Conservation (phyloP, 2,797 vertebrate species). For the Sebastes umbrosus region DNA sequence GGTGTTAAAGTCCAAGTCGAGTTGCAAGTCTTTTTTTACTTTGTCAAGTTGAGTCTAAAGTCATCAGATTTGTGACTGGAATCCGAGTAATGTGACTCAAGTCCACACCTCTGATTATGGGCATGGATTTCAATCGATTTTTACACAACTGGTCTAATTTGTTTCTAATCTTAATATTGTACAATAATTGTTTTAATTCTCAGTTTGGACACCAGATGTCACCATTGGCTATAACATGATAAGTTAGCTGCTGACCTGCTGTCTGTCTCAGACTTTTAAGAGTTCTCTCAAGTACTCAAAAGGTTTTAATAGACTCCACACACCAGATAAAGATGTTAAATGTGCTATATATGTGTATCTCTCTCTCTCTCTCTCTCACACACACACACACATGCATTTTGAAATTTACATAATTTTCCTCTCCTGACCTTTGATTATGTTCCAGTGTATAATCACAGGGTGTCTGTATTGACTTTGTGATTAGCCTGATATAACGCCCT, state of each 20-base stretch:
- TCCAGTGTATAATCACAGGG: neutral
- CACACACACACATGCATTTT: neutral
- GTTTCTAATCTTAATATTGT: neutral
- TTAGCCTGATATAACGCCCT: slow-evolving; percentile 18
- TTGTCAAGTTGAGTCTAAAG: no score
- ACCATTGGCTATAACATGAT: neutral
- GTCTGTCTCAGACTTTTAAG: neutral
- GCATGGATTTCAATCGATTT: neutral
- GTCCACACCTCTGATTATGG: neutral
- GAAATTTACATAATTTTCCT: neutral
- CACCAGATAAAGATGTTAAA: neutral
- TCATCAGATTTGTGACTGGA: no score
- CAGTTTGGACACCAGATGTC: slow-evolving; percentile 56
- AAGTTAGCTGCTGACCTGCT: neutral
- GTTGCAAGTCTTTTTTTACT: no score
- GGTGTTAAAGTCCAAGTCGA: no score
- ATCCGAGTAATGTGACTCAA: no score
- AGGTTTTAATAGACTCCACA: neutral
- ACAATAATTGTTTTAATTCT: neutral
- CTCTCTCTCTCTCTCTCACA: neutral
- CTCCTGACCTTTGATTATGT: slow-evolving; percentile 7
- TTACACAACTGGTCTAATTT: neutral
- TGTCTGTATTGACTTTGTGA: slow-evolving; percentile 4
- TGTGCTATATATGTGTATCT: neutral
- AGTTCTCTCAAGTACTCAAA: neutral